Evolutionary conservation across 2,797 vertebrate genomes (phyloP).

Genomic region (Cuniculus paca): DNA sequence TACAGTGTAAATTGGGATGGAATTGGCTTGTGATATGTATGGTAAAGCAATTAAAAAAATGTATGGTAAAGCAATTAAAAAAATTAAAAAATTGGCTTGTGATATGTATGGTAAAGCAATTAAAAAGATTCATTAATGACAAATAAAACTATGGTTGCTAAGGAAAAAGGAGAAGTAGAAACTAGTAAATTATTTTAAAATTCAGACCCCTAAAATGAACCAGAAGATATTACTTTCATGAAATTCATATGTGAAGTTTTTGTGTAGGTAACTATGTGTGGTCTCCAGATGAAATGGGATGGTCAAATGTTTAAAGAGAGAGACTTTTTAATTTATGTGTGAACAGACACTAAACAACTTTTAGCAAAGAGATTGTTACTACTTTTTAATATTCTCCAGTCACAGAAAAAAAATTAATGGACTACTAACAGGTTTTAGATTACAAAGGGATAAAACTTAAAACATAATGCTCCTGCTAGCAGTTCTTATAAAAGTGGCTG

Average conservation of each 20-base stretch:
- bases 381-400: neutral
- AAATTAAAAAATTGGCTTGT: neutral
- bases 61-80: neutral
- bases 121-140: neutral
- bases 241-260: neutral
- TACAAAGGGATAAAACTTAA: neutral
- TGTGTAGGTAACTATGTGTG: neutral
- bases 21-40: neutral
- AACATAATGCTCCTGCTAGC: neutral
- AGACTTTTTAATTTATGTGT: neutral
- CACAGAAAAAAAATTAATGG: neutral
- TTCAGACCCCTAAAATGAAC: neutral
- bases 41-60: neutral
- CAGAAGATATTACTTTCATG: neutral
- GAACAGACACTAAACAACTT: neutral
- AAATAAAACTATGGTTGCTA: neutral
- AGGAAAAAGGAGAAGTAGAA: neutral
- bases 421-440: constrained; percentile 5
- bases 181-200: constrained; percentile 19
- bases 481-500: neutral
- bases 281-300: neutral
- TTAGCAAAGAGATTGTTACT: neutral
- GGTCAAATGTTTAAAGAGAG: neutral
- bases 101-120: neutral
- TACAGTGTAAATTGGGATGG: neutral